phyloP scores from a whole-genome alignment of 2,888 invertebrate genomes.

The Sarcophaga variegata region DNA sequence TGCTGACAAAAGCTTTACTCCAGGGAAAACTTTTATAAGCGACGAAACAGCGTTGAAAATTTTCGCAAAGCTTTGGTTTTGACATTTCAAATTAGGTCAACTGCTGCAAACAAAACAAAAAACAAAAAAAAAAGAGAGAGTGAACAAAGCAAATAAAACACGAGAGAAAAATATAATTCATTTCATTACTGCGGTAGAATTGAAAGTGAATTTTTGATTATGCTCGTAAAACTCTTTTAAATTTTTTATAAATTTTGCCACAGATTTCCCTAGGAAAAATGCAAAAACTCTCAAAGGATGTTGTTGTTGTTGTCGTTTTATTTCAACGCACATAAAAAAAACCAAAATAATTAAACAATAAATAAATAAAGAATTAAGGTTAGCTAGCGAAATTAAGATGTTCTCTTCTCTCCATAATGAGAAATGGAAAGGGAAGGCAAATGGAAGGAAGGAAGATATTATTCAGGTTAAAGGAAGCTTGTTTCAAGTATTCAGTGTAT shows the following conservation, averaged over 20 bases:
- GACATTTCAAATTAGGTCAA: slow-evolving; percentile 62
- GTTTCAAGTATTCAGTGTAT: too few species aligned
- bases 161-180: slow-evolving; percentile 24
- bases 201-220: slow-evolving; percentile 56
- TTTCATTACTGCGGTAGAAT: slow-evolving; percentile 37
- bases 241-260: not conserved
- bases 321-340: not conserved
- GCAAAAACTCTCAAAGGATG: slow-evolving; percentile 28
- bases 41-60: slow-evolving; percentile 21
- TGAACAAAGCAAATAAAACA: not conserved
- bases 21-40: slow-evolving; percentile 52
- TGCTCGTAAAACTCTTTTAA: slow-evolving; percentile 33
- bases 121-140: not conserved
- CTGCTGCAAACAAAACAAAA: slow-evolving; percentile 6
- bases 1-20: slow-evolving; percentile 38
- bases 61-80: slow-evolving; percentile 55
- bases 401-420: too few species aligned
- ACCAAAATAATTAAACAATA: not conserved
- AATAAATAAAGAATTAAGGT: not conserved
- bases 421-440: not conserved
- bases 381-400: too few species aligned
- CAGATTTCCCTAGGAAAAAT: not conserved
- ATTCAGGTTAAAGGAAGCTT: too few species aligned
- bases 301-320: not conserved
- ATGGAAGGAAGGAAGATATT: not conserved